Evolutionary conservation across 2,113 vertebrate genomes (phyloP), one percentile per base, ranked within the genome.

Genomic region (Struthio camelus): DNA sequence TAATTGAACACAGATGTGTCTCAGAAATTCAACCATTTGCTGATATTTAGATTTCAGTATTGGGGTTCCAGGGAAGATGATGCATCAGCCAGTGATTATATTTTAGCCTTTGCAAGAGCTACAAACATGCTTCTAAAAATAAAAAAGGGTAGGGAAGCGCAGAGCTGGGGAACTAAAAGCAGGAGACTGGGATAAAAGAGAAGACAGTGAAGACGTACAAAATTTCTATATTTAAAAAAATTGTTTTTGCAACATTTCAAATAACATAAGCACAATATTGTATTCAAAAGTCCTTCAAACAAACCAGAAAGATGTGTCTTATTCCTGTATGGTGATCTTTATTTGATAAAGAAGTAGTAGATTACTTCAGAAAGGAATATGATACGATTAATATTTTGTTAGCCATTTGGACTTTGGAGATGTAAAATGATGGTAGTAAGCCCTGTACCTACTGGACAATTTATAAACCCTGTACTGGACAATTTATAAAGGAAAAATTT

Each of bases 1-100:
- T 98, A 98, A 98, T 98, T 96, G 97, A 97, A 97, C 95, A 94
- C 98, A 98, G 97, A 97, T 98, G 98, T 80, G 40, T 97, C 93
- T 97, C 96, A 87, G 94, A 97, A 98, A 98, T 94, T 96, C 95
- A 96, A 97, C 95, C 94, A 96, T 97, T 98, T 97, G 97, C 96
- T 98, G 97, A 98, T 97, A 97, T 97, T 98, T 98, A 97, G 96
- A 87, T 97, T 97, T 98, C 28, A 79, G 97, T 98, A 96, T 96
- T 97, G 92, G 96, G 96, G 96, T 97, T 98, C 95, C 93, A 95
- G 89, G 95, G 95, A 97, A 96, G 95, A 96, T 97, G 97, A 97
- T 94, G 82, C 97, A 93, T 95, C 89, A 96, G 95, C 96, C 97
- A 97, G 86, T 96, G 94, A 97, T 97, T 97, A 94, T 94, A 87